A percentile compares a stretch with the other conserved stretches of the same genome.
Evolutionary conservation across 2,113 vertebrate species (phyloP).

Genomic region (Progne subis): DNA sequence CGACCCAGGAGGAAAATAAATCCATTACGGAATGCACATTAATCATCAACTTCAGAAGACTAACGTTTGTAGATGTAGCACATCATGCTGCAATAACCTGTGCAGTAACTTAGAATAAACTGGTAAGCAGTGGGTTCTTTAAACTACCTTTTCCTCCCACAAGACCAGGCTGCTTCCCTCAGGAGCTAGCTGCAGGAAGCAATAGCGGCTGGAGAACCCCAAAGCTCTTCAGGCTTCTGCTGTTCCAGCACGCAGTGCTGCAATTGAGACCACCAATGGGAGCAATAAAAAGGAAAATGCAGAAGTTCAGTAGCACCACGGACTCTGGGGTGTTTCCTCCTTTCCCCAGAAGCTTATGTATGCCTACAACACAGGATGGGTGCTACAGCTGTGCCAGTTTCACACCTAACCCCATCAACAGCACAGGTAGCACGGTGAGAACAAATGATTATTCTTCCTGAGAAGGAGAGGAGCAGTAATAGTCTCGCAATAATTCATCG

Average conservation of each 20-base stretch:
- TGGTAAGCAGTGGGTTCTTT: not conserved
- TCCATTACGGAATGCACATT: not conserved
- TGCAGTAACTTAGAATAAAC: not conserved
- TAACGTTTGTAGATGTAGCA: not conserved
- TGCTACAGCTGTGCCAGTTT: not conserved
- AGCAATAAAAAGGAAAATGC: not conserved
- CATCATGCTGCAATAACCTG: not conserved
- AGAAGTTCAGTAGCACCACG: not conserved
- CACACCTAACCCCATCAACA: not conserved
- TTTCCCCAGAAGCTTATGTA: not conserved
- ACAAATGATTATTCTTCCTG: not conserved
- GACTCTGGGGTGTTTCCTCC: not conserved
- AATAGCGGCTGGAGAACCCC: not conserved
- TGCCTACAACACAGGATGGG: not conserved
- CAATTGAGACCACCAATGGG: not conserved
- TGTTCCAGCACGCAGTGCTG: accelerated
- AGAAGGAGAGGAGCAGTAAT: not conserved
- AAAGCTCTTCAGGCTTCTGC: not conserved
- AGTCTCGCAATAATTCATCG: not conserved
- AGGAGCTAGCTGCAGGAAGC: not conserved
- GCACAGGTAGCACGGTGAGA: not conserved
- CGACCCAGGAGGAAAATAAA: not conserved
- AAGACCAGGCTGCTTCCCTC: not conserved
- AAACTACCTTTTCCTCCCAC: not conserved
- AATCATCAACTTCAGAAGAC: not conserved